A percentile compares a stretch with the other conserved stretches of the same genome.
These are phyloP conservation scores for Gymnoscopelus microlampas DNA, from an alignment of 2,797 vertebrate species.

Conservation along the genomic window DNA sequence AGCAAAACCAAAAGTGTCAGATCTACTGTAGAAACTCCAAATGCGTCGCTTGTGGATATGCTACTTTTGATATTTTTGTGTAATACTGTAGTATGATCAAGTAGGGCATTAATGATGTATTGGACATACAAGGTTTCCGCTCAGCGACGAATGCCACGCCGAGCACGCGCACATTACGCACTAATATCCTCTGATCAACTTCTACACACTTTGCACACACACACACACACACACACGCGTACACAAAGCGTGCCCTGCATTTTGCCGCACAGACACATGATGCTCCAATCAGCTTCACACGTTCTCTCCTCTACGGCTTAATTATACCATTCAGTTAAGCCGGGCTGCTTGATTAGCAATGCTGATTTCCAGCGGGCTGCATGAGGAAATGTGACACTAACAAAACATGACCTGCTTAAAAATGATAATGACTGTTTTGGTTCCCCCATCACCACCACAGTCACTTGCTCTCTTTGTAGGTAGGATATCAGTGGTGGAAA, in stretches of 20 bases:
- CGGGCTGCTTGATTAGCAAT: conserved; percentile 60
- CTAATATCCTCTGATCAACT: neutral
- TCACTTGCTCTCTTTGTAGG: conserved; percentile 32
- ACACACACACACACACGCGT: neutral
- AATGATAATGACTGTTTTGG: conserved; percentile 71
- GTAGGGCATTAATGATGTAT: too few relatives aligned
- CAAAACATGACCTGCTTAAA: conserved; percentile 69
- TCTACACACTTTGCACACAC: conserved; percentile 21
- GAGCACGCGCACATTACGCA: neutral
- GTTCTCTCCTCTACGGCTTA: conserved; percentile 32
- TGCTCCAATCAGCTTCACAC: neutral
- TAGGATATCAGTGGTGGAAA: too few relatives aligned
- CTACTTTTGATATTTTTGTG: too few relatives aligned
- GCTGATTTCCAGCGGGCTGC: conserved; percentile 60
- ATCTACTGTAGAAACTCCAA: too few relatives aligned
- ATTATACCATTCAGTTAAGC: conserved; percentile 61
- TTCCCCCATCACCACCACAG: conserved; percentile 28
- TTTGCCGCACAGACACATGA: neutral
- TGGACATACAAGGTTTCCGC: too few relatives aligned
- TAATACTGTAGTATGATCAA: too few relatives aligned
- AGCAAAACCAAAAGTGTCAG: too few relatives aligned
- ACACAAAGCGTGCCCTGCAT: neutral
- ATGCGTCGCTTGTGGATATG: too few relatives aligned
- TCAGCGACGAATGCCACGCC: too few relatives aligned
- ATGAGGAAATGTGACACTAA: conserved; percentile 67